These are phyloP conservation scores for Thaumatotibia leucotreta DNA, from an alignment of 1,140 invertebrate species.

Conservation along the genomic window DNA sequence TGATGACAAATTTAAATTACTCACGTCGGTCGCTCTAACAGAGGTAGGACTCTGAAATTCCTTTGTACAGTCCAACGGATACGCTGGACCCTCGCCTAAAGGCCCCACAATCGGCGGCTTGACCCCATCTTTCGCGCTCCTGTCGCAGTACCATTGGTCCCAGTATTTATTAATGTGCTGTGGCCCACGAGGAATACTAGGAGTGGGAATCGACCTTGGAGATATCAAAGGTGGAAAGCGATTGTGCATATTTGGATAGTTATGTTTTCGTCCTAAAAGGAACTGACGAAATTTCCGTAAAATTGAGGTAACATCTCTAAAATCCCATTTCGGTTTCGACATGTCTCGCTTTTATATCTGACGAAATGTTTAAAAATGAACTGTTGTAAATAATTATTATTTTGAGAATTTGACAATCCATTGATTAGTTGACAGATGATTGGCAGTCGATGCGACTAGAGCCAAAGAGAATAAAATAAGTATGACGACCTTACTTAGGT, in stretches of 20 bases:
- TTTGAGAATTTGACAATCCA: too few species aligned
- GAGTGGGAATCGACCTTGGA: slow-evolving; percentile 46
- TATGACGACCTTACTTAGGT: too few species aligned
- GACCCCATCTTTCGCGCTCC: slow-evolving; percentile 46
- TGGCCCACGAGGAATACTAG: slow-evolving; percentile 45
- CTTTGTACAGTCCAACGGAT: slow-evolving; percentile 23
- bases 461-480: too few species aligned
- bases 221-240: slow-evolving; percentile 45
- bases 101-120: slow-evolving; percentile 54
- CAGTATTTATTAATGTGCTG: slow-evolving; percentile 39
- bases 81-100: slow-evolving; percentile 40
- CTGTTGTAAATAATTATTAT: too few species aligned
- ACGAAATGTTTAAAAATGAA: not conserved
- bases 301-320: slow-evolving; percentile 41
- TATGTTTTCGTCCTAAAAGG: slow-evolving; percentile 50
- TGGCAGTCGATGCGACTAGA: too few species aligned
- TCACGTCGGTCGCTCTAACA: slow-evolving; percentile 30
- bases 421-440: too few species aligned
- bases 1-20: too few species aligned
- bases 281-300: slow-evolving; percentile 46
- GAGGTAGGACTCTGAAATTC: slow-evolving; percentile 19
- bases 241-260: slow-evolving; percentile 27
- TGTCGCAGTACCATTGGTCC: slow-evolving; percentile 41
- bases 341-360: slow-evolving; percentile 14
- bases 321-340: slow-evolving; percentile 27